Evolutionary conservation across 2,888 invertebrate species (phyloP).

Genomic region (Eustalomyia histrio): DNA sequence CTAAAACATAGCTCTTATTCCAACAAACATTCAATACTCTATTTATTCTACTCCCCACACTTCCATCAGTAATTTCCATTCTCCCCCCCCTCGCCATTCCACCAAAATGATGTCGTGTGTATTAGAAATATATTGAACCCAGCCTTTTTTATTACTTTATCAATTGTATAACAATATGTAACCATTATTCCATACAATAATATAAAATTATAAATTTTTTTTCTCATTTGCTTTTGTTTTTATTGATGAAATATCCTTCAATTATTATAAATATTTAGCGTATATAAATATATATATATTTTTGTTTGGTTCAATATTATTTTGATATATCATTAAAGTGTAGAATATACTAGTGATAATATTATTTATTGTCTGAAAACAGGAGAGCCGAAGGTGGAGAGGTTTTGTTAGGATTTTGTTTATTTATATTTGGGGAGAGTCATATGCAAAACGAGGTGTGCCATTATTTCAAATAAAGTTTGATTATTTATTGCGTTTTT

Average conservation of each 20-base stretch:
- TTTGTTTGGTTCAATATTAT: conserved; percentile 58
- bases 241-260: conserved; percentile 78
- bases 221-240: conserved; percentile 66
- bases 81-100: background rate
- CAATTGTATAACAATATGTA: conserved; percentile 61
- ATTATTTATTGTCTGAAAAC: conserved; percentile 6
- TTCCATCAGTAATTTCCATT: background rate
- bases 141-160: conserved; percentile 64
- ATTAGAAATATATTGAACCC: conserved; percentile 50
- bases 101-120: conserved; percentile 9
- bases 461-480: conserved; percentile 47
- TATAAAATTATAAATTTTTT: background rate
- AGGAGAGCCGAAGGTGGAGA: background rate
- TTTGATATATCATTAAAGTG: conserved; percentile 67
- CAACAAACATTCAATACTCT: background rate
- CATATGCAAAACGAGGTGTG: conserved; percentile 41
- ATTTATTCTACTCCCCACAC: background rate
- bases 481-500: conserved; percentile 60
- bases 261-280: conserved; percentile 77
- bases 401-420: background rate
- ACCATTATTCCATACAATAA: conserved; percentile 37
- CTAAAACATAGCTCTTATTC: conserved; percentile 22
- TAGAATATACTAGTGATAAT: conserved; percentile 15
- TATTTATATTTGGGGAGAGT: background rate
- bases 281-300: conserved; percentile 61